These are phyloP conservation scores for Lamprotornis superbus DNA, from an alignment of 2,113 vertebrate genomes.

Conservation along the genomic window DNA sequence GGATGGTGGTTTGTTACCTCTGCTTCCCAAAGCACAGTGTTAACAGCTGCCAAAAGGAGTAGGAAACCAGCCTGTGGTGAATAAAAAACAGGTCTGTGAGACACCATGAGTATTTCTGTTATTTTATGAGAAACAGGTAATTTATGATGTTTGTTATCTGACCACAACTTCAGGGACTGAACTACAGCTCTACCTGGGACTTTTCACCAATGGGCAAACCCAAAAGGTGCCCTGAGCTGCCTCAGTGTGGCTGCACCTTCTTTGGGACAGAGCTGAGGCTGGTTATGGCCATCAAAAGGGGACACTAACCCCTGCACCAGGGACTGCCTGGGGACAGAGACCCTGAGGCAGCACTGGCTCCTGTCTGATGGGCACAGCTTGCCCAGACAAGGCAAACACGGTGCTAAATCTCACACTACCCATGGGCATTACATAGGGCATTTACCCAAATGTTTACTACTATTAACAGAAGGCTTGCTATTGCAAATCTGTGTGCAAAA, in stretches of 20 bases:
- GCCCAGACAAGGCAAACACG: background rate
- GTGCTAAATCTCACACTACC: background rate
- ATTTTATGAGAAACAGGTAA: background rate
- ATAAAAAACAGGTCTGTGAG: background rate
- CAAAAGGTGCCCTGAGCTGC: background rate
- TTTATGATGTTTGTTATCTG: background rate
- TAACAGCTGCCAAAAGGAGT: background rate
- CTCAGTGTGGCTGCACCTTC: background rate
- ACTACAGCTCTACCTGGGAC: fast-evolving
- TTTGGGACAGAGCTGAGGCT: background rate
- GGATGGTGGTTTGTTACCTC: background rate
- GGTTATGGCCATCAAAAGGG: background rate
- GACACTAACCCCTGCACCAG: background rate
- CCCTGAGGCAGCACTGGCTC: background rate
- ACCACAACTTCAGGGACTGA: fast-evolving
- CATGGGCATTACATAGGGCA: fast-evolving
- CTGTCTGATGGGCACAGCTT: background rate
- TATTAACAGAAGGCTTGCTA: background rate
- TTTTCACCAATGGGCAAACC: background rate
- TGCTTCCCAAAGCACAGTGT: background rate
- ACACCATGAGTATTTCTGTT: background rate
- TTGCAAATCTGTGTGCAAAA: background rate
- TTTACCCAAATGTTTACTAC: background rate
- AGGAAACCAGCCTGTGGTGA: background rate
- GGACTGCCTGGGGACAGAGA: background rate